phyloP scores from a whole-genome alignment of 1,140 invertebrate genomes.

The Centruroides sculpturatus region DNA sequence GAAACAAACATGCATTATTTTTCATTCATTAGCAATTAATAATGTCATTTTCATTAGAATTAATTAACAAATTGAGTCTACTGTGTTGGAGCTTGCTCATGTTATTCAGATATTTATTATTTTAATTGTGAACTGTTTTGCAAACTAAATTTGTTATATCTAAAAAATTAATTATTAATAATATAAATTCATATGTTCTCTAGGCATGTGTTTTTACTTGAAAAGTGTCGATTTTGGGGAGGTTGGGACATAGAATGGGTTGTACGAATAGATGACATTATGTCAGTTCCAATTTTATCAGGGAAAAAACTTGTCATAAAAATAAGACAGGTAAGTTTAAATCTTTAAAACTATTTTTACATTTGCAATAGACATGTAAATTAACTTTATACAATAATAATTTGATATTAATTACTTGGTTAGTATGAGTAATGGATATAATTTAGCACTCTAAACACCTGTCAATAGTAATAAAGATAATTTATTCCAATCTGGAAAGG shows the following conservation, averaged over 20 bases:
- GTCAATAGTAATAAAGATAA: not conserved
- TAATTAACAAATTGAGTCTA: too few species aligned
- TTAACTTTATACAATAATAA: not conserved
- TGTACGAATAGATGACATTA: slow-evolving; percentile 53
- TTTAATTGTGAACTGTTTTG: too few species aligned
- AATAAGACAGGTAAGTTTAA: slow-evolving; percentile 46
- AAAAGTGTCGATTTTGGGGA: slow-evolving; percentile 51
- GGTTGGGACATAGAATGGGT: slow-evolving; percentile 62
- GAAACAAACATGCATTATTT: too few species aligned
- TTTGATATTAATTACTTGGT: not conserved
- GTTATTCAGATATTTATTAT: too few species aligned
- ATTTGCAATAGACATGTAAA: too few species aligned
- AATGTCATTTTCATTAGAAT: too few species aligned
- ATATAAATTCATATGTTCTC: not conserved
- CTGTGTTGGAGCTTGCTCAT: too few species aligned
- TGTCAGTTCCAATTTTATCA: slow-evolving; percentile 46
- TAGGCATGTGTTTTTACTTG: slow-evolving; percentile 57
- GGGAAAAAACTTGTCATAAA: slow-evolving; percentile 52
- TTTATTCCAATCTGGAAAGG: too few species aligned
- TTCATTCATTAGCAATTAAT: too few species aligned
- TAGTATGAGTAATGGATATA: not conserved
- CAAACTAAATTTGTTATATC: too few species aligned
- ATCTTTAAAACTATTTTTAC: not conserved
- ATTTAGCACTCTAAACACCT: too few species aligned
- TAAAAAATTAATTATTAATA: too few species aligned